phyloP scores from a whole-genome alignment of 2,797 vertebrate genomes.

The Sebastes glaucus region DNA sequence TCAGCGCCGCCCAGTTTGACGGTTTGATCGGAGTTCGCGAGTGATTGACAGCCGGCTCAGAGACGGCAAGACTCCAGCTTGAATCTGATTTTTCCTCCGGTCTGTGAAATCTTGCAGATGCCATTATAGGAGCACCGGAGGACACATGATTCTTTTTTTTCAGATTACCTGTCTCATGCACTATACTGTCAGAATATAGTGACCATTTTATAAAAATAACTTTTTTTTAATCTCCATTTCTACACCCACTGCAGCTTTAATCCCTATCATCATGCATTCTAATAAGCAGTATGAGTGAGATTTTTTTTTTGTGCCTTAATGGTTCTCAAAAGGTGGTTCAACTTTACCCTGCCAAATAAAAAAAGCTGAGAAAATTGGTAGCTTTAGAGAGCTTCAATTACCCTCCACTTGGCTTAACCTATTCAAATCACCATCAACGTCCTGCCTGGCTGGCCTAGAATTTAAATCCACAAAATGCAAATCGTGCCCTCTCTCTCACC shows the following conservation, averaged over 20 bases:
- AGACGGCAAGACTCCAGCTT: too few relatives aligned
- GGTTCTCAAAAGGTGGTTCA: slow-evolving; percentile 14
- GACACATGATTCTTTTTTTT: too few relatives aligned
- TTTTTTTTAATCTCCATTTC: too few relatives aligned
- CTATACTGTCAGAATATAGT: too few relatives aligned
- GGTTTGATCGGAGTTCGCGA: too few relatives aligned
- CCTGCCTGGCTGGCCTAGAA: slow-evolving; percentile 27
- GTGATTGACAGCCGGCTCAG: background rate
- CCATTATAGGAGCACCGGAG: fast-evolving
- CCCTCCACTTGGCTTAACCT: slow-evolving; percentile 42
- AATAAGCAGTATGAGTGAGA: background rate
- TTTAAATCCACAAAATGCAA: slow-evolving; percentile 48
- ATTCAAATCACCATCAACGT: slow-evolving; percentile 24
- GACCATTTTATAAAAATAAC: too few relatives aligned
- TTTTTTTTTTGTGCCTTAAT: background rate
- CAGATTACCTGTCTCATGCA: too few relatives aligned
- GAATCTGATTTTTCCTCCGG: too few relatives aligned
- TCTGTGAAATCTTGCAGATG: too few relatives aligned
- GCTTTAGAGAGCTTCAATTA: slow-evolving; percentile 24
- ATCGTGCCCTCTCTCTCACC: slow-evolving; percentile 23
- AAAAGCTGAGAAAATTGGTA: slow-evolving; percentile 8
- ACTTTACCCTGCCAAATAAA: slow-evolving; percentile 1
- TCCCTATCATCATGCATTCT: background rate
- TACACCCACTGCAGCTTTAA: too few relatives aligned
- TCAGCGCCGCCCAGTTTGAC: too few relatives aligned